Conservation (phyloP, 2,113 vertebrate species). For the Penelope pileata region DNA sequence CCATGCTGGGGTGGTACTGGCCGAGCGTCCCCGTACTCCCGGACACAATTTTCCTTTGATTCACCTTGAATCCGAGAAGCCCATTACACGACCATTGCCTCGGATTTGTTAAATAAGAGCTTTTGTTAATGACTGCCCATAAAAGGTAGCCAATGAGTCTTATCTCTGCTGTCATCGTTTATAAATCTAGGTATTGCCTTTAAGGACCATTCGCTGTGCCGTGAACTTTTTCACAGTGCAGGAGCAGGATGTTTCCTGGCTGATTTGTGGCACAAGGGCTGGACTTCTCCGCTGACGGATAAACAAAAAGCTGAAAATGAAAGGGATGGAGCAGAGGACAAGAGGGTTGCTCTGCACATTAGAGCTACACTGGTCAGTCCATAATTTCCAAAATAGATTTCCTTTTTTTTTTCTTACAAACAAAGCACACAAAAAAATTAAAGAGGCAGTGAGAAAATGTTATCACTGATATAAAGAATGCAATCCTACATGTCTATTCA, state of each 20-base stretch:
- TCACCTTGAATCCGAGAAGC: constrained; percentile 68
- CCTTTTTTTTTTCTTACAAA: neutral
- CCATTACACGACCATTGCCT: neutral
- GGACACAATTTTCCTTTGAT: constrained; percentile 68
- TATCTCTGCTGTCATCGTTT: constrained; percentile 60
- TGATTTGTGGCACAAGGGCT: constrained; percentile 55
- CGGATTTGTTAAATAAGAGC: constrained; percentile 10
- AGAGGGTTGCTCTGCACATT: neutral
- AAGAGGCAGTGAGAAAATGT: neutral
- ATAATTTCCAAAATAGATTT: neutral
- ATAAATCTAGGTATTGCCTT: constrained; percentile 40
- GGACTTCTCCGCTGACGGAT: neutral
- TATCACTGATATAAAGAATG: neutral
- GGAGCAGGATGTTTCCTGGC: constrained; percentile 62
- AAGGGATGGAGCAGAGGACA: neutral
- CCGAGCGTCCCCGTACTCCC: constrained; percentile 52
- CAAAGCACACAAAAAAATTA: neutral
- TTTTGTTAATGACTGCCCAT: neutral
- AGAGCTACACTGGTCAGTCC: neutral
- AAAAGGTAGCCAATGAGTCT: constrained; percentile 31
- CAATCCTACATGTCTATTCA: neutral
- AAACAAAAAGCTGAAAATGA: constrained; percentile 12
- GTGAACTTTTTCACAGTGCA: constrained; percentile 41
- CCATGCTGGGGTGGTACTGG: neutral
- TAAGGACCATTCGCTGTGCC: constrained; percentile 30